Evolutionary conservation across 1,140 invertebrate species (phyloP), one percentile per base, ranked within the genome.

Genomic region (Stenopsyche tienmushanensis): DNA sequence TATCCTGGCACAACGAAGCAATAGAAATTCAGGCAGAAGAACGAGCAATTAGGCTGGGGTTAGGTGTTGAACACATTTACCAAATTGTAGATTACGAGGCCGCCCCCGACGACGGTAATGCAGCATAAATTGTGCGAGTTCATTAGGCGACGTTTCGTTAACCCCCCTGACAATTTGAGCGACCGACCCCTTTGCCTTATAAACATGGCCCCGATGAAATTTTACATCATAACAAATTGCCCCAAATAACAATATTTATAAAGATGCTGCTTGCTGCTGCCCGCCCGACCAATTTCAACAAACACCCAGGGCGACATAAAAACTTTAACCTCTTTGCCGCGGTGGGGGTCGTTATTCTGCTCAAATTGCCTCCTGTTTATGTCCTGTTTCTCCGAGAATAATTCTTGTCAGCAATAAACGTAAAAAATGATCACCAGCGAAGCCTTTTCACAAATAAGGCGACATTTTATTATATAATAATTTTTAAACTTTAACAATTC

Each of bases 41-140:
- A 18, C 44, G 2, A 24, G 21, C 21, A 53, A 25, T 53, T 25
- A 24, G 21, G 21, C 50, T 9, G 24, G 50, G 21, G 50, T 24
- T 53, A 53, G 50, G 50, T 53, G 50, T 53, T 53, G 50, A 53
- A 23, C 50, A 53, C 50, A 53, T 53, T 53, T 53, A 53, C 50
- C 50, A 53, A 53, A 53, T 53, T 53, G 50, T 53, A 53, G 50
- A 53, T 53, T 53, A 53, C 18, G n/a, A 15, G 3, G 15, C 21
- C 15, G 15, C 15, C 15, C 47, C 17, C 21, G 3, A 23, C 21
- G 24, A 18, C 50, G 50, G 23, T 2, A 21, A 49, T 49, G 21
- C 15, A 49, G 13, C 23, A 34, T 34, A 34, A 34, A 34, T 34
- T 34, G 29, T 34, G 10, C 50, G 50, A 53, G 50, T 53, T 53